phyloP scores from a whole-genome alignment of 1,140 invertebrate genomes.

The Bathynomus jamesi region DNA sequence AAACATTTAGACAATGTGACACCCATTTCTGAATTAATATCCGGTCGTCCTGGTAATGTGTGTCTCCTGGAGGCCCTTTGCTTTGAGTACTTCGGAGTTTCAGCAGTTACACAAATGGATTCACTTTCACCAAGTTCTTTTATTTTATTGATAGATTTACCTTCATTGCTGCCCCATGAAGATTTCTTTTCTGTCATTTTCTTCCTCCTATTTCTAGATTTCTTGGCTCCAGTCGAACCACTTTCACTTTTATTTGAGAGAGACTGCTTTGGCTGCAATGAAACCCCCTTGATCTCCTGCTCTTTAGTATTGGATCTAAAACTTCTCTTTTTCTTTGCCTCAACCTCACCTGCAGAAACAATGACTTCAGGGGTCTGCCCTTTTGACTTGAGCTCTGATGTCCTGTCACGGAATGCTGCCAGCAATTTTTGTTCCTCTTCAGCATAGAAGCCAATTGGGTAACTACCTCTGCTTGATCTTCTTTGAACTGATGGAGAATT shows the following conservation, averaged over 20 bases:
- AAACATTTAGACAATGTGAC: not conserved
- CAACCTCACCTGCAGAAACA: not conserved
- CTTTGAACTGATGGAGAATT: not conserved
- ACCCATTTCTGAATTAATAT: not conserved
- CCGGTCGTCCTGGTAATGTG: not conserved
- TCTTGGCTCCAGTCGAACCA: not conserved
- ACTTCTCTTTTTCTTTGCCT: not conserved
- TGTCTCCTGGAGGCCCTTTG: not conserved
- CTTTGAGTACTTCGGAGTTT: not conserved
- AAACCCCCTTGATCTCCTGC: not conserved
- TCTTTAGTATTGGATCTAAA: not conserved
- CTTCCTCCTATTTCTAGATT: not conserved
- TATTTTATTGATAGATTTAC: not conserved
- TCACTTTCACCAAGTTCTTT: not conserved
- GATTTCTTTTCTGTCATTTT: not conserved
- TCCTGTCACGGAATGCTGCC: not conserved
- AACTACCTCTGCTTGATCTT: slow-evolving; percentile 1
- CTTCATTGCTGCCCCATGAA: not conserved
- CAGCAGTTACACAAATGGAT: not conserved
- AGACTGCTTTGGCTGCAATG: not conserved
- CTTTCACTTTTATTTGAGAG: not conserved
- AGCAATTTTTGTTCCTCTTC: not conserved
- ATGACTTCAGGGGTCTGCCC: not conserved
- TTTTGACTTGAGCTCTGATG: not conserved
- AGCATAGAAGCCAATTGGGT: not conserved